Conservation (phyloP, 2,797 vertebrate species). For the Pogoniulus pusillus region DNA sequence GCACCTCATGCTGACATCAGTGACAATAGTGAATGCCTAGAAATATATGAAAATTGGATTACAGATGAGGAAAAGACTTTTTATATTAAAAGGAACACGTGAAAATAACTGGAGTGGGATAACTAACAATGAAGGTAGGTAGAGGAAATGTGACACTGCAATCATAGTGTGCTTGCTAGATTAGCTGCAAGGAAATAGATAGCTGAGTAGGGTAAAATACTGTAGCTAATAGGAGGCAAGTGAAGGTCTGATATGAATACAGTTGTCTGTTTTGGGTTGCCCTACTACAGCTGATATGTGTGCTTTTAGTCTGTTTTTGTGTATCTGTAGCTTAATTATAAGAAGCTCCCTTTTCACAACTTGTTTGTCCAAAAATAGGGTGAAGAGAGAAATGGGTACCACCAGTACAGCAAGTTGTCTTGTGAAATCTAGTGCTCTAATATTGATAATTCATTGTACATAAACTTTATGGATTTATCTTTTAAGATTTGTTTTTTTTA, state of each 20-base stretch:
- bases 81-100: neutral
- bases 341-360: neutral
- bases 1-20: neutral
- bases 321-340: neutral
- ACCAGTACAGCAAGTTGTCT: neutral
- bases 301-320: neutral
- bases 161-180: neutral
- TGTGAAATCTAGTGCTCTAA: neutral
- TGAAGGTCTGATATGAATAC: neutral
- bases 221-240: neutral
- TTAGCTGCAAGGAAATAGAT: neutral
- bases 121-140: neutral
- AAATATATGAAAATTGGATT: neutral
- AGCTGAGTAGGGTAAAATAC: neutral
- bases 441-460: neutral
- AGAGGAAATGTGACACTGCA: neutral
- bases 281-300: neutral
- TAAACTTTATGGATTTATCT: neutral
- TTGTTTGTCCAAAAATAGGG: neutral
- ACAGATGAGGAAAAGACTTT: neutral
- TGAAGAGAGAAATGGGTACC: neutral
- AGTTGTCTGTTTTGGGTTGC: neutral
- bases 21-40: neutral
- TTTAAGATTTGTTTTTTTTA: neutral
- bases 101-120: neutral